Conservation (phyloP, 2,113 vertebrate species). For the Trematocara unimaculatum region DNA sequence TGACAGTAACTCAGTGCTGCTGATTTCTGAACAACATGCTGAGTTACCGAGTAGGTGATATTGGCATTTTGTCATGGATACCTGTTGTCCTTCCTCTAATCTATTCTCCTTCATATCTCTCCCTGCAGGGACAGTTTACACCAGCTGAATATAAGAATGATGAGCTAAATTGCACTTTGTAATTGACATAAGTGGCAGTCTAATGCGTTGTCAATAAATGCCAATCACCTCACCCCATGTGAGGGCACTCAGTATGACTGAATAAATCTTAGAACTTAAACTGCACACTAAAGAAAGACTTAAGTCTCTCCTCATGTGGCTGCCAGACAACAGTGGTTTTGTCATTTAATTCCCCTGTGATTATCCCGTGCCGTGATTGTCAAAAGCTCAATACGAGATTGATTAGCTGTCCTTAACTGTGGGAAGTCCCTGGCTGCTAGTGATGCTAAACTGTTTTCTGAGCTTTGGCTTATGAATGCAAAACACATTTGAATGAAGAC, state of each 20-base stretch:
- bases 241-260: not conserved
- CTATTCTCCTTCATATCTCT: not conserved
- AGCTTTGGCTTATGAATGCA: constrained; percentile 23
- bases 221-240: constrained; percentile 30
- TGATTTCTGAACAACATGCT: not conserved
- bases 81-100: not conserved
- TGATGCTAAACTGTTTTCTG: constrained; percentile 26
- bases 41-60: not conserved
- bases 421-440: constrained; percentile 24
- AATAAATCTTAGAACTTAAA: constrained; percentile 33
- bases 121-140: constrained; percentile 2
- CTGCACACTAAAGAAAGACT: constrained; percentile 4
- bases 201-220: constrained; percentile 55
- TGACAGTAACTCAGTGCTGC: not conserved
- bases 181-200: constrained; percentile 39
- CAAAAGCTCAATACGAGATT: constrained; percentile 54
- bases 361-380: constrained; percentile 52
- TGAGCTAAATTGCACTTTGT: constrained; percentile 36
- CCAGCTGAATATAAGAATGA: constrained; percentile 8
- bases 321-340: constrained; percentile 31
- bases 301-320: constrained; percentile 20
- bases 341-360: constrained; percentile 40
- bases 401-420: constrained; percentile 53
- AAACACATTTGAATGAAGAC: constrained; percentile 10
- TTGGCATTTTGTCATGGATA: constrained; percentile 13